Percentiles rank a stretch among this genome's conserved stretches.
Evolutionary conservation across 2,797 vertebrate genomes (phyloP).

Genomic region (Limosa lapponica): DNA sequence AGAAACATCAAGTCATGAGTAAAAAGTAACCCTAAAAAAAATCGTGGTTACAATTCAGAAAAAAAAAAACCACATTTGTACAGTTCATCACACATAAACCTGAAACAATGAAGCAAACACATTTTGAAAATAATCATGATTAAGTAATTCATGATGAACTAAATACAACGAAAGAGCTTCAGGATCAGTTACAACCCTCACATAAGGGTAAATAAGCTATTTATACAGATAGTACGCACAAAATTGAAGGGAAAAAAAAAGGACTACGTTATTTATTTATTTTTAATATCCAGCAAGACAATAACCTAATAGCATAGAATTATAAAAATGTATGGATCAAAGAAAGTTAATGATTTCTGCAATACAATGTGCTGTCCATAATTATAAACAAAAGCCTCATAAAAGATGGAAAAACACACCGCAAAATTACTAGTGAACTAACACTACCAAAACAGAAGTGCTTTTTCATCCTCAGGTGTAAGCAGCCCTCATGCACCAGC

Average conservation of each 20-base stretch:
- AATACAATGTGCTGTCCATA: rapidly evolving
- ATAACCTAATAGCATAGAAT: not conserved
- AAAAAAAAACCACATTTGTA: not conserved
- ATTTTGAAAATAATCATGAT: not conserved
- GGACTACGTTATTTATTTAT: not conserved
- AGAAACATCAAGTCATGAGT: not conserved
- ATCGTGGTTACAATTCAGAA: not conserved
- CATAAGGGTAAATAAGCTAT: not conserved
- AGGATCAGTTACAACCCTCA: not conserved
- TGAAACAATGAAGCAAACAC: not conserved
- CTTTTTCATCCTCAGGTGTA: not conserved
- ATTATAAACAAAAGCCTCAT: not conserved
- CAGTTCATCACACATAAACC: not conserved
- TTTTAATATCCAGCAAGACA: not conserved
- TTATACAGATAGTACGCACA: rapidly evolving
- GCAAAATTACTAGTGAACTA: not conserved
- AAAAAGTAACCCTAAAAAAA: not conserved
- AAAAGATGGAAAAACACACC: not conserved
- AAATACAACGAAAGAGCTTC: not conserved
- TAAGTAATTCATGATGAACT: not conserved
- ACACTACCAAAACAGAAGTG: not conserved
- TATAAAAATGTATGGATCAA: not conserved
- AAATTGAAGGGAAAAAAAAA: not conserved
- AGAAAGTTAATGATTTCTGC: not conserved
- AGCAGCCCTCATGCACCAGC: not conserved